A percentile compares a stretch with the other conserved stretches of the same genome.
Conservation (phyloP, 2,113 vertebrate genomes). For the Todiramphus chloris region DNA sequence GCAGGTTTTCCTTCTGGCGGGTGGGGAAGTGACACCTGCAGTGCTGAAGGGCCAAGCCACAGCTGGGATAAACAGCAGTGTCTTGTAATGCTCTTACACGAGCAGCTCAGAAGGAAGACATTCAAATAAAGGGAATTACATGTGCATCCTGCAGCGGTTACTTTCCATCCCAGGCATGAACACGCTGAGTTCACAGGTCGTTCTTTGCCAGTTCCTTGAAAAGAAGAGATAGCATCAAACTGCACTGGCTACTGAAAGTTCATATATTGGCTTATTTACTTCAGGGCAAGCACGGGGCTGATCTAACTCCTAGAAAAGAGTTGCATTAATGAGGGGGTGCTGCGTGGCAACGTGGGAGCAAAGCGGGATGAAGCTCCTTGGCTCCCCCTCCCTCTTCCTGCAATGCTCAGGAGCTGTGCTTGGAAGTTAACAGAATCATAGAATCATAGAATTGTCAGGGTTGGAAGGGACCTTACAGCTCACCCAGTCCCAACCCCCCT, state of each 20-base stretch:
- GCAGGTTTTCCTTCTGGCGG: background rate
- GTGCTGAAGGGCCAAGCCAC: background rate
- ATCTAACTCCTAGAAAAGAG: background rate
- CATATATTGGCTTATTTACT: background rate
- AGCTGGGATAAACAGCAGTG: background rate
- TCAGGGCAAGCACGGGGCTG: background rate
- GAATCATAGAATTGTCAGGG: too few relatives aligned
- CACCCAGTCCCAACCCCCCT: too few relatives aligned
- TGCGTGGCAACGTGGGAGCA: fast-evolving
- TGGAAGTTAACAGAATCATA: background rate
- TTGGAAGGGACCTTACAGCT: too few relatives aligned
- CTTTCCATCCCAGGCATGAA: background rate
- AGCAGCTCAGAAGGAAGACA: background rate
- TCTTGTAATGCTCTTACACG: background rate
- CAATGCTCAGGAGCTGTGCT: background rate
- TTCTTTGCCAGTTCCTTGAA: background rate
- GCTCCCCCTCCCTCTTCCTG: background rate
- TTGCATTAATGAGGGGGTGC: background rate
- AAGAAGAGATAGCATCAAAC: background rate
- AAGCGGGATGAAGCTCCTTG: background rate
- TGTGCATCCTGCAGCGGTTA: background rate
- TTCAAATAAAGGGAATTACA: background rate
- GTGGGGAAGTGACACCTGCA: slow-evolving; percentile 16
- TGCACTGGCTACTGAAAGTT: background rate
- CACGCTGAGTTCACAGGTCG: background rate